phyloP scores from a whole-genome alignment of 1,140 invertebrate genomes.

The Brevipalpus yothersi region DNA sequence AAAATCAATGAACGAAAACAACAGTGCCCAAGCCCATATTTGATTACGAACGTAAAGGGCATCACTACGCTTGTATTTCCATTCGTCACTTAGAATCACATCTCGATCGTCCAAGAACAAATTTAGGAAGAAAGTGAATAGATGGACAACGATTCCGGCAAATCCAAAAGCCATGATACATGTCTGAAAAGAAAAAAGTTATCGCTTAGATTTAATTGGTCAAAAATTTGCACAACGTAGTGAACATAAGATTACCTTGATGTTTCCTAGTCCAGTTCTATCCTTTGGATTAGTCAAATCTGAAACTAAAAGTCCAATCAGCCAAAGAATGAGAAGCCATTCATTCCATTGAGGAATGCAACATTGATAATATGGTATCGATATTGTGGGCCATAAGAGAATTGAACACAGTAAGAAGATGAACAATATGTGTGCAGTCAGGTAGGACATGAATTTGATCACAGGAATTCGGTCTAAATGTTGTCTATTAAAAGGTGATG shows the following conservation, averaged over 20 bases:
- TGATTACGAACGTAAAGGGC: conserved; percentile 68
- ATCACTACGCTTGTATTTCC: neutral
- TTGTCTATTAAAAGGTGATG: conserved; percentile 63
- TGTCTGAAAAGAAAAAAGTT: conserved; percentile 20
- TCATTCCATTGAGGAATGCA: conserved; percentile 62
- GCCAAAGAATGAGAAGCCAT: conserved; percentile 80
- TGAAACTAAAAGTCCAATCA: conserved; percentile 78
- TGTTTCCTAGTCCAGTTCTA: conserved; percentile 75
- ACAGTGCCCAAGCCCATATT: conserved; percentile 73
- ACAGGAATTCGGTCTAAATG: conserved; percentile 72
- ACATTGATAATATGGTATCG: conserved; percentile 20
- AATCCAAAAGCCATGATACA: conserved; percentile 76
- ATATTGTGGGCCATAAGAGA: conserved; percentile 55
- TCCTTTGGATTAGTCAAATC: conserved; percentile 91
- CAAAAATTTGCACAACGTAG: neutral
- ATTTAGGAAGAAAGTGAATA: conserved; percentile 1
- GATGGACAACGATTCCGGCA: conserved; percentile 65
- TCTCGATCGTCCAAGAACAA: neutral
- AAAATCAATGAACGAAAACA: conserved; percentile 87
- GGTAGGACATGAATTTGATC: conserved; percentile 97
- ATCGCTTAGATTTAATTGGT: neutral
- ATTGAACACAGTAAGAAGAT: conserved; percentile 74
- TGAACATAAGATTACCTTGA: conserved; percentile 19
- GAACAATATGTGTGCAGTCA: conserved; percentile 91
- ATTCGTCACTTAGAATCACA: neutral